phyloP scores from a whole-genome alignment of 1,140 invertebrate genomes.

The Sminthurinus signatus region DNA sequence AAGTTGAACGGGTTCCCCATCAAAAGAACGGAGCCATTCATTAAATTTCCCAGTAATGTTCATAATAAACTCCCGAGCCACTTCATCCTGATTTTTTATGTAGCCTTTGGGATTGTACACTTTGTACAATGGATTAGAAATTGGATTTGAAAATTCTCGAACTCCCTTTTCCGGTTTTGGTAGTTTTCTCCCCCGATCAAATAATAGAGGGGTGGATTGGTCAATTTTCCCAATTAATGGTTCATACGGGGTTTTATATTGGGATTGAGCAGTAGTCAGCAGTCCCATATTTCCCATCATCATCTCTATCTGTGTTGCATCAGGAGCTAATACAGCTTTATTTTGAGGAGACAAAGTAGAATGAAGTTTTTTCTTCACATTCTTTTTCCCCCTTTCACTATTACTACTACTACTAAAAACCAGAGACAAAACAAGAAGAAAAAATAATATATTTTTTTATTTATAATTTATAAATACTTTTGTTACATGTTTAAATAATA shows the following conservation, averaged over 20 bases:
- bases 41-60: slow-evolving; percentile 10
- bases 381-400: too few species aligned
- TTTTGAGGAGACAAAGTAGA: too few species aligned
- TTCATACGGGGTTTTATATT: background rate
- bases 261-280: too few species aligned
- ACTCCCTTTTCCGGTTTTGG: background rate
- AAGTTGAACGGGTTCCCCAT: slow-evolving; percentile 14
- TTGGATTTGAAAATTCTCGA: slow-evolving; percentile 8
- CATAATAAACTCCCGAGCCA: slow-evolving; percentile 18
- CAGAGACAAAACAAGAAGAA: too few species aligned
- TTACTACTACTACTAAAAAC: too few species aligned
- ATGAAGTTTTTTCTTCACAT: too few species aligned
- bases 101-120: slow-evolving; percentile 11
- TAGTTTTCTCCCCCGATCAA: slow-evolving; percentile 10
- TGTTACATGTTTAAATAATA: too few species aligned
- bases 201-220: background rate
- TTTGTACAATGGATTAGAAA: slow-evolving; percentile 19
- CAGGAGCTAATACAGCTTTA: too few species aligned
- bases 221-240: slow-evolving; percentile 5
- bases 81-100: slow-evolving; percentile 20
- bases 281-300: too few species aligned
- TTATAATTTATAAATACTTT: too few species aligned
- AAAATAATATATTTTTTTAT: too few species aligned
- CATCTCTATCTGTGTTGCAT: too few species aligned
- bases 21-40: slow-evolving; percentile 9